Evolutionary conservation across 1,140 invertebrate species (phyloP).

Genomic region (Ceratina calcarata): DNA sequence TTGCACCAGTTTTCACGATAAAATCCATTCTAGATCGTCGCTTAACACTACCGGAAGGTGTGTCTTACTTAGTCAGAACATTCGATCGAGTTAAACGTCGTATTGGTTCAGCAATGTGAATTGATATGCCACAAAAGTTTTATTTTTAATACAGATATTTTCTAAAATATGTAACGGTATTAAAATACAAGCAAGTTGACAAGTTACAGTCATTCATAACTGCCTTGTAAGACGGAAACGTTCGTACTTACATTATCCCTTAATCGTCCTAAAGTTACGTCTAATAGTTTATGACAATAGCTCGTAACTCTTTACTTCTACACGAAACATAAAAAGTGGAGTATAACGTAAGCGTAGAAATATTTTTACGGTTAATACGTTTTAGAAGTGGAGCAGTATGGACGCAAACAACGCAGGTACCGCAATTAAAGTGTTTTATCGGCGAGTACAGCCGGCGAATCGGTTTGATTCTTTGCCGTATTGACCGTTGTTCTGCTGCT

Average conservation of each 20-base stretch:
- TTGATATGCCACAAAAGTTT: neutral
- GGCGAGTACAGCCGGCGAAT: neutral
- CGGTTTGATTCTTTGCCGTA: constrained; percentile 27
- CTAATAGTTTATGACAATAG: too few species aligned
- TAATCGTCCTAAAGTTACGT: too few species aligned
- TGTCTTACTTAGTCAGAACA: constrained; percentile 20
- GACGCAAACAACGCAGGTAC: neutral
- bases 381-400: neutral
- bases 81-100: constrained; percentile 23
- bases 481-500: constrained; percentile 47
- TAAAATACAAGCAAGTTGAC: too few species aligned
- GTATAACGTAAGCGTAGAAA: too few species aligned
- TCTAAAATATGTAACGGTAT: too few species aligned
- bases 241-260: too few species aligned
- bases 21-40: constrained; percentile 60
- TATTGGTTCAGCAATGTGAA: constrained; percentile 12
- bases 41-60: constrained; percentile 30
- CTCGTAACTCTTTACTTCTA: too few species aligned
- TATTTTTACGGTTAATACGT: neutral
- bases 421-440: constrained; percentile 36
- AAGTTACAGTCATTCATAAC: too few species aligned
- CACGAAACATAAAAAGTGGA: too few species aligned
- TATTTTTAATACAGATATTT: too few species aligned
- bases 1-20: constrained; percentile 45
- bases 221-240: too few species aligned